Percentiles rank a stretch among this genome's conserved stretches.
Evolutionary conservation across 2,113 vertebrate genomes (phyloP).

Genomic region (Amblyornis subalaris): DNA sequence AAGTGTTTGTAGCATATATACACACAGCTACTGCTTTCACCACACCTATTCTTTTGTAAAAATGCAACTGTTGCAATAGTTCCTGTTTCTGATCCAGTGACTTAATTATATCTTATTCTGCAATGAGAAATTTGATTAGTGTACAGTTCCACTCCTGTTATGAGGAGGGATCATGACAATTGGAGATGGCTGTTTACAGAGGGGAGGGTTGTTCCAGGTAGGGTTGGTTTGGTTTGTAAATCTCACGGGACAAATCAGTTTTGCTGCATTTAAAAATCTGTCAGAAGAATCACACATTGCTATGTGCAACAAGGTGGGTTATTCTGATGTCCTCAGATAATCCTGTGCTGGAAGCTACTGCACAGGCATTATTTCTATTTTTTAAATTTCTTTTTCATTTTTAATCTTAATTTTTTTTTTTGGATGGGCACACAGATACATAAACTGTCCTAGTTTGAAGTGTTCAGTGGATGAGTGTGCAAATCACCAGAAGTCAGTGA

Average conservation of each 20-base stretch:
- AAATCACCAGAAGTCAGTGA: background rate
- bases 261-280: background rate
- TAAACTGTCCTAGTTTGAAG: background rate
- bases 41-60: background rate
- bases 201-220: background rate
- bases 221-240: background rate
- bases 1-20: background rate
- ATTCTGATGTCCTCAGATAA: background rate
- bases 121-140: background rate
- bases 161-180: background rate
- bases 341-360: background rate
- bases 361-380: background rate
- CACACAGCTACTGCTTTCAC: background rate
- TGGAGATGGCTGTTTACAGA: background rate
- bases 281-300: background rate
- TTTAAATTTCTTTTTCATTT: background rate
- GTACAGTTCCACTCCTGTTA: rapidly evolving
- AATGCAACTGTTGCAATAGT: background rate
- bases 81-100: background rate
- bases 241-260: background rate
- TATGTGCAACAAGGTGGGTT: background rate
- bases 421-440: background rate
- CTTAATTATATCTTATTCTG: background rate
- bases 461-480: background rate
- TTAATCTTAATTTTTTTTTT: background rate